A percentile compares a stretch with the other conserved stretches of the same genome.
phyloP scores from a whole-genome alignment of 2,888 invertebrate species.

The Dinocampus coccinellae region DNA sequence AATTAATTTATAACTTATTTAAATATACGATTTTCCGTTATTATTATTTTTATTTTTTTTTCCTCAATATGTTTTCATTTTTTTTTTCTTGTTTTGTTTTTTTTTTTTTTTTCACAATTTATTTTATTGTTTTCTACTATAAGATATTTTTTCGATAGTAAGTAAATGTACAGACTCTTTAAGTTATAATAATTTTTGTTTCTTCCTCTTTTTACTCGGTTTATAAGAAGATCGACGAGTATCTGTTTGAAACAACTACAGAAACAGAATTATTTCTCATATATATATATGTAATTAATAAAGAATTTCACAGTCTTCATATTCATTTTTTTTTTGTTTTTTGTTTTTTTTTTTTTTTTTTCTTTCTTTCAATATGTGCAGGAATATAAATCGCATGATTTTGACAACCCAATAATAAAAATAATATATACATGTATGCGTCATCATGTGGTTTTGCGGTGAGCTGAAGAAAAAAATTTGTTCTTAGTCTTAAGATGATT shows the following conservation, averaged over 20 bases:
- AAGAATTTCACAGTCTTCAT: conserved; percentile 9
- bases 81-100: conserved; percentile 50
- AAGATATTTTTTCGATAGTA: conserved; percentile 41
- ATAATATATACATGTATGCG: neutral
- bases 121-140: conserved; percentile 50
- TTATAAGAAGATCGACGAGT: conserved; percentile 48
- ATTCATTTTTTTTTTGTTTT: neutral
- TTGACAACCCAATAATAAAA: neutral
- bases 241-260: neutral
- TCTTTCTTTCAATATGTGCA: neutral
- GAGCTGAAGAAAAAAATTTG: conserved; percentile 33
- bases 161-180: conserved; percentile 53
- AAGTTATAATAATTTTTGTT: conserved; percentile 41
- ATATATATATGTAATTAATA: neutral
- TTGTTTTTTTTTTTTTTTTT: neutral
- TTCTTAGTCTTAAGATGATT: conserved; percentile 45
- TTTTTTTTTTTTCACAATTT: conserved; percentile 50
- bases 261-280: neutral
- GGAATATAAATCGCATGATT: neutral
- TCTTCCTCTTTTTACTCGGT: conserved; percentile 43
- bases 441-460: conserved; percentile 28
- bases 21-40: conserved; percentile 51
- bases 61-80: conserved; percentile 48
- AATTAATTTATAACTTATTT: conserved; percentile 57
- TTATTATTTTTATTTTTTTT: conserved; percentile 26